phyloP scores from a whole-genome alignment of 2,797 vertebrate species.

The Podarcis siculus region DNA sequence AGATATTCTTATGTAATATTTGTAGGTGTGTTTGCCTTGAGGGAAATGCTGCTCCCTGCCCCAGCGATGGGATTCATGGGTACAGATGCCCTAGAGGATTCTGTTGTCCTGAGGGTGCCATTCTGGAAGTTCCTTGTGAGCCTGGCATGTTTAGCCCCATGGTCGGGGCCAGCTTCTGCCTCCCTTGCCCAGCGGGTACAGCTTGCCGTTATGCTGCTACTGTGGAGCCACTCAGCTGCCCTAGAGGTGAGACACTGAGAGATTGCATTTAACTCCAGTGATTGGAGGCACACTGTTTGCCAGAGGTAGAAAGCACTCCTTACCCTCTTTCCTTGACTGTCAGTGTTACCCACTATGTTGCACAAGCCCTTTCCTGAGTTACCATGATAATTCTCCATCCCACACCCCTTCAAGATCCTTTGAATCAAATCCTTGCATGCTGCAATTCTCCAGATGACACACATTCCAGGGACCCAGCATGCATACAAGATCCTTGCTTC shows the following conservation, averaged over 20 bases:
- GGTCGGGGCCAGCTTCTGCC: conserved; percentile 81
- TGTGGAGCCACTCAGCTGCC: conserved; percentile 81
- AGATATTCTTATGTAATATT: background rate
- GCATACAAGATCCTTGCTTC: too few species aligned
- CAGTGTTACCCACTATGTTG: background rate
- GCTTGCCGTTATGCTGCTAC: conserved; percentile 80
- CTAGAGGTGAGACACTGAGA: conserved; percentile 77
- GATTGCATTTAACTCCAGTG: background rate
- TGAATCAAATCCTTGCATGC: too few species aligned
- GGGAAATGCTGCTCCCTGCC: conserved; percentile 83
- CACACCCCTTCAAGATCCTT: background rate
- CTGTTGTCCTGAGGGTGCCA: conserved; percentile 84
- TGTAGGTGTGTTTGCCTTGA: conserved; percentile 87
- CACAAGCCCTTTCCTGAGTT: background rate
- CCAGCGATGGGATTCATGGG: conserved; percentile 81
- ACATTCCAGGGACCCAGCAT: too few species aligned
- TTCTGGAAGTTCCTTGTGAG: conserved; percentile 83
- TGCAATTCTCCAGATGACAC: too few species aligned
- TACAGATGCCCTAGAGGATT: conserved; percentile 88
- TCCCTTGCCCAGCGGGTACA: conserved; percentile 84
- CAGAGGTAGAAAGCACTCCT: background rate
- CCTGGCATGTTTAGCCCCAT: conserved; percentile 87
- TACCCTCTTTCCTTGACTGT: background rate
- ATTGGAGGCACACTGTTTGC: background rate
- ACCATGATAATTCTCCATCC: background rate